A percentile compares a stretch with the other conserved stretches of the same genome.
These are phyloP conservation scores for Ganaspis brasiliensis DNA, from an alignment of 2,888 invertebrate species.

Conservation along the genomic window DNA sequence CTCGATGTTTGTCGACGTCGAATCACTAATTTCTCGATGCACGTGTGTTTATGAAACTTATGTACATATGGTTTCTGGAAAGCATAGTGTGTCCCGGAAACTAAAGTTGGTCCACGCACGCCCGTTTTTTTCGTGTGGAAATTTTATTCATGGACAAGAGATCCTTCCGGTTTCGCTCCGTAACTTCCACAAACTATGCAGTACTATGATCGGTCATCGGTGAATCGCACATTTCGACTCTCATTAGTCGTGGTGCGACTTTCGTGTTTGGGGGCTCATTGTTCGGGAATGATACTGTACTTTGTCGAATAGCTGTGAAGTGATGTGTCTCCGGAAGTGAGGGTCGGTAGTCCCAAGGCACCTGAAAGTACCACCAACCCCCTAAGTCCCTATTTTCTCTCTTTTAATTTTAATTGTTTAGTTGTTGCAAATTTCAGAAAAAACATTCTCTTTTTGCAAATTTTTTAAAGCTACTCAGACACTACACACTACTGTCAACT, in stretches of 20 bases:
- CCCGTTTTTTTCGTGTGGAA: conserved; percentile 46
- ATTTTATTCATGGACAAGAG: conserved; percentile 54
- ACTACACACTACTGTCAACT: conserved; percentile 63
- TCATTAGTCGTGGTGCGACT: conserved; percentile 56
- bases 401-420: conserved; percentile 44
- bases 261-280: conserved; percentile 68
- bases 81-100: conserved; percentile 35
- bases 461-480: conserved; percentile 57
- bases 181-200: conserved; percentile 50
- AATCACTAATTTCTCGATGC: conserved; percentile 23
- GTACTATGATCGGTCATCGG: conserved; percentile 55
- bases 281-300: conserved; percentile 78
- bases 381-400: conserved; percentile 69
- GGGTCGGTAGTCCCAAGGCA: conserved; percentile 75
- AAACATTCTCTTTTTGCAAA: conserved; percentile 48
- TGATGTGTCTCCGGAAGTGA: conserved; percentile 73
- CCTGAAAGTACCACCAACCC: conserved; percentile 77
- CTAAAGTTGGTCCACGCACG: conserved; percentile 52
- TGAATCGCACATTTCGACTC: conserved; percentile 50
- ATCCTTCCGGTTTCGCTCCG: conserved; percentile 51
- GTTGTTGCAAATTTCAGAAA: conserved; percentile 38
- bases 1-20: conserved; percentile 7
- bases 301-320: conserved; percentile 76
- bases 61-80: conserved; percentile 44
- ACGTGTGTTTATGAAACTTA: conserved; percentile 47